Evolutionary conservation across 2,888 invertebrate genomes (phyloP).

Genomic region (Tryphoninae sp.): DNA sequence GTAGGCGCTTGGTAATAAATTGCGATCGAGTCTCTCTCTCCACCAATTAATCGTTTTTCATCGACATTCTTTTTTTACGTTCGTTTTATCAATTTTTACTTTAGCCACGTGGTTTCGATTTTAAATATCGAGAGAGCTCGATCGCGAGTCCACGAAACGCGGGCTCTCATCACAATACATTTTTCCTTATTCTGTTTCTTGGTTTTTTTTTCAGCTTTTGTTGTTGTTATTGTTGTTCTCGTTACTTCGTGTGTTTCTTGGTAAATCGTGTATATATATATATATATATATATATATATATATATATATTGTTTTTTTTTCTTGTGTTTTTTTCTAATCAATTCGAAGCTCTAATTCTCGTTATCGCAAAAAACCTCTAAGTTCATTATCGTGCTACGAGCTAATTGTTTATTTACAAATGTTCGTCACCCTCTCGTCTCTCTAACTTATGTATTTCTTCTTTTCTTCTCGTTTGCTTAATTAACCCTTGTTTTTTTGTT

Average conservation of each 20-base stretch:
- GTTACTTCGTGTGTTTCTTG: constrained; percentile 41
- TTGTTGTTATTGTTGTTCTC: constrained; percentile 38
- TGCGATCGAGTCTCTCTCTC: constrained; percentile 60
- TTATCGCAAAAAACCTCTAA: constrained; percentile 36
- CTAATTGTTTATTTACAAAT: constrained; percentile 56
- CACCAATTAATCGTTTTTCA: constrained; percentile 25
- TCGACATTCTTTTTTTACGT: neutral
- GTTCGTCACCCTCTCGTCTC: constrained; percentile 19
- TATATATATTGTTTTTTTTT: neutral
- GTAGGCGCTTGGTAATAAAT: constrained; percentile 64
- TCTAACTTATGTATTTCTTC: neutral
- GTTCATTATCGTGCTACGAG: constrained; percentile 48
- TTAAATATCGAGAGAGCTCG: constrained; percentile 58
- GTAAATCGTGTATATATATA: constrained; percentile 10
- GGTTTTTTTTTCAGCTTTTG: constrained; percentile 28
- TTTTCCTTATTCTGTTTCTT: constrained; percentile 56
- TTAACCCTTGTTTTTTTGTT: neutral
- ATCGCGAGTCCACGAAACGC: constrained; percentile 61
- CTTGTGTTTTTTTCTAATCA: constrained; percentile 32
- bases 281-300: neutral
- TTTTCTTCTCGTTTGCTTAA: constrained; percentile 13
- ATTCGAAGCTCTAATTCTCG: constrained; percentile 56
- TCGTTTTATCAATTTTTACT: neutral
- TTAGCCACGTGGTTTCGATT: constrained; percentile 28
- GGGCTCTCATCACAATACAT: constrained; percentile 64